Evolutionary conservation across 2,113 vertebrate species (phyloP).

Genomic region (Phaethon lepturus): DNA sequence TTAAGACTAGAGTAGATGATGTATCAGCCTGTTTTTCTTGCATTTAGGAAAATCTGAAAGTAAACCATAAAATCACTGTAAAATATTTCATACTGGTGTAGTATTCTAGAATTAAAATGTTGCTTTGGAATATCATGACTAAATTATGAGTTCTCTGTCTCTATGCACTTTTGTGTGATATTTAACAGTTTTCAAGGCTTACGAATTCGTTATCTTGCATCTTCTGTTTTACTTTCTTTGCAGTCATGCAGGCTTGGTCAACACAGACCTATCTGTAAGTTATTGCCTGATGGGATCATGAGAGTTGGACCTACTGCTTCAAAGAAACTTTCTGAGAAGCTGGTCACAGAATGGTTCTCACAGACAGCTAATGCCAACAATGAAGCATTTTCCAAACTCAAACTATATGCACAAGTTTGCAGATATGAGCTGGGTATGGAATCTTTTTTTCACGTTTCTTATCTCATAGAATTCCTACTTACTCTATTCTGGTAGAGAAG

Average conservation of each 20-base stretch:
- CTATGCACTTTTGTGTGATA: not conserved
- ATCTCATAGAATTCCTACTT: not conserved
- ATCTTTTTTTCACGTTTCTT: not conserved
- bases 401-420: slow-evolving; percentile 98
- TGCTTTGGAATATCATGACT: not conserved
- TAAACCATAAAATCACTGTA: not conserved
- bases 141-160: not conserved
- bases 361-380: slow-evolving; percentile 88
- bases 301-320: slow-evolving; percentile 88
- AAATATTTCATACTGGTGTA: not conserved
- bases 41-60: not conserved
- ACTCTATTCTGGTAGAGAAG: not conserved
- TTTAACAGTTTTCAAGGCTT: not conserved
- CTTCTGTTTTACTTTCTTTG: not conserved
- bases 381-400: slow-evolving; percentile 94
- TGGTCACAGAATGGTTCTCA: slow-evolving; percentile 96
- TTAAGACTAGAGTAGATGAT: not conserved
- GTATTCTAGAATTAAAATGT: not conserved
- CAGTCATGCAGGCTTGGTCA: slow-evolving; percentile 97
- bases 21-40: not conserved
- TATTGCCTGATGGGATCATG: slow-evolving; percentile 92
- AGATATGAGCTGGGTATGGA: slow-evolving; percentile 91
- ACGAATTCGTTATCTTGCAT: not conserved
- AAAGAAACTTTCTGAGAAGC: slow-evolving; percentile 89
- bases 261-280: slow-evolving; percentile 95